phyloP scores from a whole-genome alignment of 2,888 invertebrate species.

The Tipula confusa region DNA sequence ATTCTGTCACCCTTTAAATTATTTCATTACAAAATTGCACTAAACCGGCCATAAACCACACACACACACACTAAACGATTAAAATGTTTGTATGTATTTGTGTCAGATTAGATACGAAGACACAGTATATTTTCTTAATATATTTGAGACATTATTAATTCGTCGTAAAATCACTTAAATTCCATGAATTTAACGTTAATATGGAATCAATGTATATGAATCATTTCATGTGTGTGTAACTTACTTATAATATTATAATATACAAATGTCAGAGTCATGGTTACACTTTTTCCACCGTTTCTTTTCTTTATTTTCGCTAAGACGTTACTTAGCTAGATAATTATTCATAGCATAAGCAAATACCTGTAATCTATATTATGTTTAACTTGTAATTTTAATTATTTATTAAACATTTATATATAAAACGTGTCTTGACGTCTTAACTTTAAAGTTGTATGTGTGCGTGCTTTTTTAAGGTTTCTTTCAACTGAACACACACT shows the following conservation, averaged over 20 bases:
- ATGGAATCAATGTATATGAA: background rate
- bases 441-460: background rate
- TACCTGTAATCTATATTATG: background rate
- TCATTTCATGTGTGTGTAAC: background rate
- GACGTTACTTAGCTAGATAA: background rate
- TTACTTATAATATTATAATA: background rate
- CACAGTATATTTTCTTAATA: background rate
- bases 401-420: background rate
- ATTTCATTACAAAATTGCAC: too few relatives aligned
- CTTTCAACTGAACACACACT: background rate
- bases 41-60: too few relatives aligned
- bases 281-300: background rate
- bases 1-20: too few relatives aligned
- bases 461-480: background rate
- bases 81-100: too few relatives aligned
- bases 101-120: background rate
- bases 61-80: too few relatives aligned
- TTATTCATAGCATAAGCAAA: background rate
- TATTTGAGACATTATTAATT: slow-evolving; percentile 8
- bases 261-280: background rate
- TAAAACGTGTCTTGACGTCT: background rate
- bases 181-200: background rate
- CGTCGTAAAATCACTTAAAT: background rate
- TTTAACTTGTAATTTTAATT: background rate
- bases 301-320: background rate